These are phyloP conservation scores for Batillaria attramentaria DNA, from an alignment of 1,140 invertebrate genomes.

Conservation along the genomic window DNA sequence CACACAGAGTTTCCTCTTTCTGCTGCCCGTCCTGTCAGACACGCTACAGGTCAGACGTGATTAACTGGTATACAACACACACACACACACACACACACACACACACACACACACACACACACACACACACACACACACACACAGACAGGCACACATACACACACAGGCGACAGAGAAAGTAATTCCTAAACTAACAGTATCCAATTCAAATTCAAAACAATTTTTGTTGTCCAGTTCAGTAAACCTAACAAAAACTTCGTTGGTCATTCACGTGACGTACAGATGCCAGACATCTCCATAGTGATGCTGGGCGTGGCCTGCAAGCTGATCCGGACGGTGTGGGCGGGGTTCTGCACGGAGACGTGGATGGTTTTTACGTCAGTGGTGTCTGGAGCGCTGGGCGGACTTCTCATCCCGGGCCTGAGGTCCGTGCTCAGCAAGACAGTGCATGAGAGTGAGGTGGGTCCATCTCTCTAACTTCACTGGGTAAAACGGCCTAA, in stretches of 20 bases:
- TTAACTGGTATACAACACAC: no score
- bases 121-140: no score
- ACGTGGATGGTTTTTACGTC: conserved; percentile 68
- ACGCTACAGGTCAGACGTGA: conserved; percentile 42
- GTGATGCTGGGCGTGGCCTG: conserved; percentile 62
- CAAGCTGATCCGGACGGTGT: conserved; percentile 62
- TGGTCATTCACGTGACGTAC: no score
- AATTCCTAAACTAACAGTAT: no score
- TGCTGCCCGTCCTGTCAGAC: conserved; percentile 64
- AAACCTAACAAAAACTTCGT: no score
- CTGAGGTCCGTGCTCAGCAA: conserved; percentile 67
- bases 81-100: no score
- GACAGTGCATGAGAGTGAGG: conserved; percentile 59
- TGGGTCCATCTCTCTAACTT: conserved; percentile 34
- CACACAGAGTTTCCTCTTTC: conserved; percentile 60
- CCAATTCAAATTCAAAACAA: no score
- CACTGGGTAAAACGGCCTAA: no score
- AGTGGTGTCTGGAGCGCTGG: conserved; percentile 61
- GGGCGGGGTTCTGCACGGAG: conserved; percentile 60
- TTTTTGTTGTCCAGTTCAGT: no score
- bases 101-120: no score
- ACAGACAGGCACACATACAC: no score
- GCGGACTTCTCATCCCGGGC: conserved; percentile 63
- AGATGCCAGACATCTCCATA: conserved; percentile 60
- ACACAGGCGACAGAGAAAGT: no score